Percentiles rank a stretch among this genome's conserved stretches.
phyloP scores from a whole-genome alignment of 1,140 invertebrate genomes.

The Bombus cullumanus region DNA sequence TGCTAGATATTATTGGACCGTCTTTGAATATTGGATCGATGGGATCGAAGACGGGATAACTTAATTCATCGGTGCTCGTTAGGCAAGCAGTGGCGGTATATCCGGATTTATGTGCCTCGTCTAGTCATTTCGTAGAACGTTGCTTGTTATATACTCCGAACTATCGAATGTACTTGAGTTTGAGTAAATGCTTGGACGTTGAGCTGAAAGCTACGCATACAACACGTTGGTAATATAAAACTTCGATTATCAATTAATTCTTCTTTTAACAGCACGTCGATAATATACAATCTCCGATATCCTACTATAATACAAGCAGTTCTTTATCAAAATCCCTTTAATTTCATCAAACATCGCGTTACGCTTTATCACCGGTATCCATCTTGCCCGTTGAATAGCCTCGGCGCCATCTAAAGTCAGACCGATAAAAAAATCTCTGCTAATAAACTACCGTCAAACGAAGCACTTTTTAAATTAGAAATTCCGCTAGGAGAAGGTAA shows the following conservation, averaged over 20 bases:
- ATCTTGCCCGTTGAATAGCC: neutral
- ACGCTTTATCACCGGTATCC: neutral
- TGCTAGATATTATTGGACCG: neutral
- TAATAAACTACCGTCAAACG: neutral
- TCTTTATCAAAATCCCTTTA: neutral
- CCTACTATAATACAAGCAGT: neutral
- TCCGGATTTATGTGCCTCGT: neutral
- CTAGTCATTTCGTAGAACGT: neutral
- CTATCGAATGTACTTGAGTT: neutral
- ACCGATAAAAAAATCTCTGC: neutral
- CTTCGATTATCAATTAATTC: too few relatives aligned
- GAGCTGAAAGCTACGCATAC: neutral
- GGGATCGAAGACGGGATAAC: neutral
- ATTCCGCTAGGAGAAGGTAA: neutral
- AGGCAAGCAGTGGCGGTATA: neutral
- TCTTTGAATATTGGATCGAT: slow-evolving; percentile 20
- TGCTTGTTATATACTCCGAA: too few relatives aligned
- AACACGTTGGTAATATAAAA: too few relatives aligned
- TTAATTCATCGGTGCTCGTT: neutral
- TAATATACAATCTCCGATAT: neutral
- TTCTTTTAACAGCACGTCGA: too few relatives aligned
- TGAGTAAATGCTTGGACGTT: neutral
- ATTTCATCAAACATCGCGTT: neutral
- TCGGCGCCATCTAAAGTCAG: neutral
- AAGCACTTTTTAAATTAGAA: neutral